Evolutionary conservation across 2,797 vertebrate genomes (phyloP), one percentile per base, ranked within the genome.

Genomic region (Tenualosa ilisha): DNA sequence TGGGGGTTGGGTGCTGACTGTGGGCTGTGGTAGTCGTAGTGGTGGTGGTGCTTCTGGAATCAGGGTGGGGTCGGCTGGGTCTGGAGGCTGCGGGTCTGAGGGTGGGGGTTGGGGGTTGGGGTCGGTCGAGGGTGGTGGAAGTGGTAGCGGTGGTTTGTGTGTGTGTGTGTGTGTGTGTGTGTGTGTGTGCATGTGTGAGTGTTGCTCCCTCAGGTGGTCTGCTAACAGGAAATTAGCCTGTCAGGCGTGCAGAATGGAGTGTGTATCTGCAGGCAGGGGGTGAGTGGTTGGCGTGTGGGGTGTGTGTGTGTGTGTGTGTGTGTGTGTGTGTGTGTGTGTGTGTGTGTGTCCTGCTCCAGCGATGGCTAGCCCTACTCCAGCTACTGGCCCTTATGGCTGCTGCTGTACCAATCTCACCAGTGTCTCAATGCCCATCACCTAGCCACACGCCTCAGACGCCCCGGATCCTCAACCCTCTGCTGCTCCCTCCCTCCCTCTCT

Each of bases 121-220:
- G 26, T 9, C 11, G 31, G n/a, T 31, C 12, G 26, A 11, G 24
- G 24, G 24, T 31, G 26, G 26, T 37, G 12, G 26, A 17, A 22
- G 65, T 26, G 63, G 63, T 31, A 54, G 53, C 3, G 24, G 61
- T 24, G 61, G 4, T 12, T 24, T 11, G n/a, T 26, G 9, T 11
- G 61, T 65, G 61, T 51, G 50, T 51, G 50, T 51, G 50, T 51
- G 50, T 51, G 50, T 51, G 50, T 51, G 50, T 51, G 54, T 17
- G 61, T 26, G 24, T 26, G 61, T 11, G n/a, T 65, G 24, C 3
- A 15, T 68, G 26, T 3, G 65, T 40, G 31, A 3, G 31, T 13
- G 65, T 72, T 31, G 65, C 65, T 72, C 50, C 79, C 43, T 37
- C 43, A 56, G 83, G 86, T 84, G 79, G 20, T 86, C 81, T 46